Evolutionary conservation across 2,888 invertebrate species (phyloP), one percentile per base, ranked within the genome.

Genomic region (Acleris literana): DNA sequence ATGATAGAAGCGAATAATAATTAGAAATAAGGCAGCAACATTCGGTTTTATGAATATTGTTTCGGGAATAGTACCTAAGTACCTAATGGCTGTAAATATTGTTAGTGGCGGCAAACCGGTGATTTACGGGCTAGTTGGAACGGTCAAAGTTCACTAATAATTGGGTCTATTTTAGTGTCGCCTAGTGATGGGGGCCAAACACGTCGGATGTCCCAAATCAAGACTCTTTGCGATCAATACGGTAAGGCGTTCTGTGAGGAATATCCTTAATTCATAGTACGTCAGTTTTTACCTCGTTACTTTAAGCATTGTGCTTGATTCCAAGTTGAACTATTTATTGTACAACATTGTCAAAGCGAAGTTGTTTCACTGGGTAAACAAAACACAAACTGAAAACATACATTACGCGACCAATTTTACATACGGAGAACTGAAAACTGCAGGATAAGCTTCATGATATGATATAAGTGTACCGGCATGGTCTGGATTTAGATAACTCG

Each of bases 131-230:
- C 6, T 17, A 7, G 51, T 57, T 43, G 16, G 5, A 44, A 53
- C 57, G 63, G 29, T 29, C 51, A 51, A 57, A 52, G 63, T 57
- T 52, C 7, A 57, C 25, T 57, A 11, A 20, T 64, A 72, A 57
- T 75, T 73, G 69, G 76, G 71, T 76, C 75, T 72, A 74, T 76
- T 68, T 64, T 49, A 58, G 60, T 68, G 86, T 89, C 87, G 88
- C 87, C 80, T 83, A 87, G 88, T 83, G 82, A 88, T 85, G 71
- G 66, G 61, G 69, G 69, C 68, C 84, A 85, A 88, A 89, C 85
- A 87, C 74, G 75, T 81, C 76, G 78, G 78, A 81, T 80, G 81
- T 75, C 72, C 72, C 76, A 69, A 65, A 68, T 74, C 66, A 25
- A 63, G 65, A 7, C 25, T 61, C 64, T 48, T 78, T 72, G 69